Evolutionary conservation across 2,888 invertebrate species (phyloP), one percentile per base, ranked within the genome.

Genomic region (Zygothrica quintamaculata): DNA sequence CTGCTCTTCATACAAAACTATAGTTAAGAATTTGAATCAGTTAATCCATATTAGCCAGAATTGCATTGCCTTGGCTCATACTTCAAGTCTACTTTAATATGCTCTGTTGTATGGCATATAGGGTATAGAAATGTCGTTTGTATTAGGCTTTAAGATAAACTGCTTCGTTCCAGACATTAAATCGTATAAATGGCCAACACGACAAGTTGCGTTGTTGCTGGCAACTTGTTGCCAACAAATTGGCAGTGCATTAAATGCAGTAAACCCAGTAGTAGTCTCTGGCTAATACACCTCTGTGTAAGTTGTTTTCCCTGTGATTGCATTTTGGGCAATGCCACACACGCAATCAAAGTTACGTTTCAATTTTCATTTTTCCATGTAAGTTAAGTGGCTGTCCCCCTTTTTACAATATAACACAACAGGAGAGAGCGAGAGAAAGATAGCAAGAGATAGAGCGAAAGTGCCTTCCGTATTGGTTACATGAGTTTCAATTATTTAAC

Each of bases 151-250:
- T 40, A 37, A 61, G 64, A 55, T 61, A 59, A 40, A 57, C 59
- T 58, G 39, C 48, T 36, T 43, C 56, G 81, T 81, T 81, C 84
- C 84, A 64, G 46, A 59, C 65, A 76, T 74, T 81, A 78, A 70
- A 64, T 74, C 43, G 50, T 40, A 44, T 84, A 81, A 81, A 59
- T 55, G 53, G 31, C 42, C 43, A 29, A 53, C 58, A 69, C 64
- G 74, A 71, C 64, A 67, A 46, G 48, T 72, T 12, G 31, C 44
- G n/a, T 9, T 57, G 29, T 26, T 43, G 47, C 46, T 13, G 51
- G 22, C 50, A 59, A 66, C 61, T 66, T 66, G 62, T 42, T 60
- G 66, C 4, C 52, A 22, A 74, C 65, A 72, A 72, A 60, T 60
- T 58, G 65, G 26, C 26, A 34, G 36, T 57, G 74, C 62, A 71